Evolutionary conservation across 2,888 invertebrate species (phyloP), one percentile per base, ranked within the genome.

Genomic region (Mythimna loreyi): DNA sequence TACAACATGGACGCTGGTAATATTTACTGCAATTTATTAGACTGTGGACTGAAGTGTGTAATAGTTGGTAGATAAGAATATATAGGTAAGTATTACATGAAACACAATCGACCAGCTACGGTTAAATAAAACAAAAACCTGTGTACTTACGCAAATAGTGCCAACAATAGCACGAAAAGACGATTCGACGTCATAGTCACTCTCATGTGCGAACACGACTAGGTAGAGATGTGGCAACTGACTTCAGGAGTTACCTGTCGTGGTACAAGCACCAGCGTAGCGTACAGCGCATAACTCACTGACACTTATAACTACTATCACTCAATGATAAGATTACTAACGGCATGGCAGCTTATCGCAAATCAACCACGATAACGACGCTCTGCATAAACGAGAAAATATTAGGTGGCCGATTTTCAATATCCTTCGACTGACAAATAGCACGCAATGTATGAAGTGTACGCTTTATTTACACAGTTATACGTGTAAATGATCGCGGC

Each of bases 291-390:
- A 93, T 92, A 93, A 91, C 95, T 96, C 93, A 95, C 95, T 96
- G 94, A 94, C 94, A 94, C 95, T 94, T 94, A 94, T 92, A 94
- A 93, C 94, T 92, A 92, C 93, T 96, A 96, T 96, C 95, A 94
- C 91, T 92, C 90, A 90, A 90, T 92, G 96, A 96, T 96, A 96
- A 96, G 94, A 95, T 93, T 94, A 93, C 92, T 87, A 85, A 89
- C 91, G 91, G 92, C 92, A 93, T 93, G 90, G 92, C 90, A 90
- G 91, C 94, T 95, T 96, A 95, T 95, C 95, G 88, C 92, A 92
- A 94, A 94, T 94, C 94, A 92, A 91, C 88, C 84, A 87, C 85
- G 94, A 95, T 95, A 94, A 93, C 92, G 88, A 86, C 83, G 84
- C 85, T 90, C 90, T 89, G 92, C 91, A 92, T 89, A 91, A 88